phyloP scores from a whole-genome alignment of 1,140 invertebrate genomes.

The Micrasema minimum region DNA sequence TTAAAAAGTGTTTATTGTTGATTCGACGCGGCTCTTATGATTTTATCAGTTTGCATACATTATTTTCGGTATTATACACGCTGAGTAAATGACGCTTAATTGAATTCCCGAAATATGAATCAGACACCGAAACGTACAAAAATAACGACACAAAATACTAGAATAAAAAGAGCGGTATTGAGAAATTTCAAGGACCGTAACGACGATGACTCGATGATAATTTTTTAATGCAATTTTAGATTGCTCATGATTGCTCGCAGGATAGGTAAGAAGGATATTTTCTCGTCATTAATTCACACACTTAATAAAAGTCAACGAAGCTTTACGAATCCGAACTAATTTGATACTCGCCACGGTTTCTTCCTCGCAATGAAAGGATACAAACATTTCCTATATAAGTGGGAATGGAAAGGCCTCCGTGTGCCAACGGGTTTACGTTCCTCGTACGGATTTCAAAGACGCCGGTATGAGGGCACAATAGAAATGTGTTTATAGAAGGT shows the following conservation, averaged over 20 bases:
- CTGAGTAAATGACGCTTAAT: constrained; percentile 24
- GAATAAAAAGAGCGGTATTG: too few species aligned
- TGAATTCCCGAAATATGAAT: constrained; percentile 19
- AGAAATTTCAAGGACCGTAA: too few species aligned
- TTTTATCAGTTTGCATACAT: constrained; percentile 31
- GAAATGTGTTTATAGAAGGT: constrained; percentile 48
- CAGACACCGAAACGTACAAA: background rate
- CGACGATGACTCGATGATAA: too few species aligned
- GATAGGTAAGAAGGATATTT: constrained; percentile 16
- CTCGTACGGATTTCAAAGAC: constrained; percentile 15
- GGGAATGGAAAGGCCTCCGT: constrained; percentile 6
- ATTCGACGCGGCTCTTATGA: constrained; percentile 26
- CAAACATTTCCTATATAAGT: constrained; percentile 7
- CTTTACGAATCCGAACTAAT: constrained; percentile 26
- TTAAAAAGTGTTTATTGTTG: constrained; percentile 28
- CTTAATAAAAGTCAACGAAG: constrained; percentile 31
- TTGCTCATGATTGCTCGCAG: background rate
- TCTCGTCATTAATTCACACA: constrained; percentile 23
- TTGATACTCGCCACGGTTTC: constrained; percentile 34
- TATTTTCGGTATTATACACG: constrained; percentile 7
- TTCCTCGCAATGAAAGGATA: constrained; percentile 16
- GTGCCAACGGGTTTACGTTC: background rate
- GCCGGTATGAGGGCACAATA: constrained; percentile 39
- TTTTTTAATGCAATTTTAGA: too few species aligned
- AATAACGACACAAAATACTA: background rate